Conservation (phyloP, 2,113 vertebrate species). For the Guaruba guarouba region DNA sequence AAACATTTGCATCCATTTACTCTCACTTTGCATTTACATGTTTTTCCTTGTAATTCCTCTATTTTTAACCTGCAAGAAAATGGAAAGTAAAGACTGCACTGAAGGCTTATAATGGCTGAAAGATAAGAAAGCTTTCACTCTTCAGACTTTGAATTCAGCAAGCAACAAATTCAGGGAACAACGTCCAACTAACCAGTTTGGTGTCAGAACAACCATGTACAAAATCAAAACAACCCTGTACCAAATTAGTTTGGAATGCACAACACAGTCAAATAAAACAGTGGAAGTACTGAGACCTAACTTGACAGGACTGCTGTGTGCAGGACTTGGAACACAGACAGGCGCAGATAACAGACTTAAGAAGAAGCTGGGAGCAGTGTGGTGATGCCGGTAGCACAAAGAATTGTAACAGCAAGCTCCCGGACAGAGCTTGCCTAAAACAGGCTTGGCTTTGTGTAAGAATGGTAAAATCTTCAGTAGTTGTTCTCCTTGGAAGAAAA, state of each 20-base stretch:
- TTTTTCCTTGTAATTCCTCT: not conserved
- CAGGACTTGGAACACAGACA: not conserved
- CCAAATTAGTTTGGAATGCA: not conserved
- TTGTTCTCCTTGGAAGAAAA: not conserved
- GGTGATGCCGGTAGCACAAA: fast-evolving
- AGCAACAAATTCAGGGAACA: not conserved
- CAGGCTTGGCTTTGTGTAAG: not conserved
- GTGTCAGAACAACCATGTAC: not conserved
- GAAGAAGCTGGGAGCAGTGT: not conserved
- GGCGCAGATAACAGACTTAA: not conserved
- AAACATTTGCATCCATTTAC: not conserved
- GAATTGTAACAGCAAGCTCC: not conserved
- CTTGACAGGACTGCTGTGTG: not conserved
- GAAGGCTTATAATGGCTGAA: not conserved
- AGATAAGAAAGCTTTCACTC: not conserved
- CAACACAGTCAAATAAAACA: not conserved
- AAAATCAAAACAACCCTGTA: not conserved
- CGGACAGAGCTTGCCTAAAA: not conserved
- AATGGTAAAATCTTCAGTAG: not conserved
- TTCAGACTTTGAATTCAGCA: not conserved
- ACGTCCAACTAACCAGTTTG: not conserved
- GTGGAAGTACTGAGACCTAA: not conserved
- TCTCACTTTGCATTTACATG: not conserved
- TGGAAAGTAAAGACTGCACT: not conserved
- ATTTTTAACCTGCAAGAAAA: not conserved